Conservation (phyloP, 2,888 invertebrate genomes). For the Amphipoea oculea region DNA sequence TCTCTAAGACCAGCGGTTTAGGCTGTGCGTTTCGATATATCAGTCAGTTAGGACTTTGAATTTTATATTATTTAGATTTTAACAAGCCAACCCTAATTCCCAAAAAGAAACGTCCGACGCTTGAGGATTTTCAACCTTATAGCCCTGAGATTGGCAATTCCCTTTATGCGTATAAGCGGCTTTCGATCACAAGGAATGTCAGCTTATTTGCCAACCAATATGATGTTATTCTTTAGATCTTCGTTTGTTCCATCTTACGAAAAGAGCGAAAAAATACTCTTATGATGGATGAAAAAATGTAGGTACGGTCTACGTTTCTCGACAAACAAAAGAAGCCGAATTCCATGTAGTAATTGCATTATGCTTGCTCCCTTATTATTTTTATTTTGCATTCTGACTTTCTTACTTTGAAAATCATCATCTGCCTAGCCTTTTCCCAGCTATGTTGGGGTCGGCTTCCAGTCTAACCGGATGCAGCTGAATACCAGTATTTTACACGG, state of each 20-base stretch:
- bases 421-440: too few relatives aligned
- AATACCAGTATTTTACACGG: too few relatives aligned
- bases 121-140: not conserved
- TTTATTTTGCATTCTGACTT: not conserved
- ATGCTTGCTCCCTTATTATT: not conserved
- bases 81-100: not conserved
- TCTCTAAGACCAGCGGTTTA: too few relatives aligned
- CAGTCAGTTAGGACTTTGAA: too few relatives aligned
- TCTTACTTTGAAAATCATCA: not conserved
- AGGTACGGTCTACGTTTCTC: not conserved
- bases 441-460: too few relatives aligned
- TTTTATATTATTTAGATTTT: not conserved
- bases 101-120: not conserved
- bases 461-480: too few relatives aligned
- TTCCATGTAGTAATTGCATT: not conserved
- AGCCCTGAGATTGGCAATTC: slow-evolving; percentile 22
- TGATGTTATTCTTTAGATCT: not conserved
- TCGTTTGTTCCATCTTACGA: slow-evolving; percentile 6
- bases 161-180: slow-evolving; percentile 28
- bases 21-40: too few relatives aligned
- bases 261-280: not conserved
- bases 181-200: slow-evolving; percentile 10
- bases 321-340: not conserved
- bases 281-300: slow-evolving; percentile 6
- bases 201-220: slow-evolving; percentile 16